Conservation (phyloP, 2,888 invertebrate species). For the Cantharis nigra region DNA sequence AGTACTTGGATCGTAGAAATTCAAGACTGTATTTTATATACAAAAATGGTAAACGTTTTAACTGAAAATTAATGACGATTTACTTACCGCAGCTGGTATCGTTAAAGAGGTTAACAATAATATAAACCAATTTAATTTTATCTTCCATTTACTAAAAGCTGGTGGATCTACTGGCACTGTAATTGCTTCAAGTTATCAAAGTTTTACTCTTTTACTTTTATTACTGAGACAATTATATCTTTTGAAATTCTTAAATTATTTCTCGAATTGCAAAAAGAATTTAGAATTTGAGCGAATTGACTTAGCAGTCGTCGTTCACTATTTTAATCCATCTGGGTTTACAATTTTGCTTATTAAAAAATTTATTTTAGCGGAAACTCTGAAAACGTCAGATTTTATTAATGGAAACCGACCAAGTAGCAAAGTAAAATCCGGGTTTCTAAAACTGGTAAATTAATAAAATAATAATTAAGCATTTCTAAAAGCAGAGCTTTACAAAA, state of each 20-base stretch:
- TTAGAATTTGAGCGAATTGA: not conserved
- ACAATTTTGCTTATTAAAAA: not conserved
- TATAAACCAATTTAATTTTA: constrained; percentile 28
- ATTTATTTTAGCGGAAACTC: not conserved
- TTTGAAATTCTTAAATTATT: not conserved
- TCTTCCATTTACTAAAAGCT: constrained; percentile 23
- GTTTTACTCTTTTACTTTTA: not conserved
- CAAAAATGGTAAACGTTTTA: constrained; percentile 21
- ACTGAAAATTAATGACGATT: constrained; percentile 22
- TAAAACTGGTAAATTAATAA: not conserved
- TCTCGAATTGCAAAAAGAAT: not conserved
- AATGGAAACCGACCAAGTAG: not conserved
- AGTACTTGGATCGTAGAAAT: no score
- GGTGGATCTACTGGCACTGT: constrained; percentile 6
- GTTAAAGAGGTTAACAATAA: constrained; percentile 20
- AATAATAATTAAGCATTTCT: not conserved
- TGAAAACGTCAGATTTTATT: not conserved
- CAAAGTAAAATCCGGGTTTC: not conserved
- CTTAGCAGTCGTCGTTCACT: no score
- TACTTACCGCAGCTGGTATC: constrained; percentile 27
- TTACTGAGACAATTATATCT: not conserved
- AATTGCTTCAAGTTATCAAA: constrained; percentile 1
- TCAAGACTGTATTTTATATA: constrained; percentile 1
- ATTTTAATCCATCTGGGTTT: no score
- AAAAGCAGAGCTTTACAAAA: not conserved